These are phyloP conservation scores for Hemibagrus guttatus DNA, from an alignment of 2,797 vertebrate genomes.

Conservation along the genomic window DNA sequence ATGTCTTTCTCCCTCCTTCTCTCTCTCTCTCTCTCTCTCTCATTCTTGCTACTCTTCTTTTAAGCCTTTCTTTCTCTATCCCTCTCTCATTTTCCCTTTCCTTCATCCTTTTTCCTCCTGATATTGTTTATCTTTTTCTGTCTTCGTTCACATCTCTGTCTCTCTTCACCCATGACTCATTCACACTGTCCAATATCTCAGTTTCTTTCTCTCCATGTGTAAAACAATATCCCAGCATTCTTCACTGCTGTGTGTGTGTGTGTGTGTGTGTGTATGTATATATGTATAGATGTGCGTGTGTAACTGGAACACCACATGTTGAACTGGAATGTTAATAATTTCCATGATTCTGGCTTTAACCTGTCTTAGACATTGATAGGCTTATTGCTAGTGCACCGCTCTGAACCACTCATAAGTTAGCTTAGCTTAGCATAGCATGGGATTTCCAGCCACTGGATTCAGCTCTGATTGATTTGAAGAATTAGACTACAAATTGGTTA, in stretches of 20 bases:
- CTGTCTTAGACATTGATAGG: neutral
- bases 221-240: conserved; percentile 35
- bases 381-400: neutral
- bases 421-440: neutral
- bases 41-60: neutral
- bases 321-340: conserved; percentile 56
- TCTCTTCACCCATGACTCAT: neutral
- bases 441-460: neutral
- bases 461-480: neutral
- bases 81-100: neutral
- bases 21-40: neutral
- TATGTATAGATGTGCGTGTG: conserved; percentile 21
- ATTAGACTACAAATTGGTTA: neutral
- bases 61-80: neutral
- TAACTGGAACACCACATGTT: conserved; percentile 53
- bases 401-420: neutral
- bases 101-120: conserved; percentile 17
- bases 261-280: neutral
- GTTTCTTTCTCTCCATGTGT: conserved; percentile 25
- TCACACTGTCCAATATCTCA: conserved; percentile 23
- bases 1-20: neutral
- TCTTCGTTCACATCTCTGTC: neutral
- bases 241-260: neutral
- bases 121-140: neutral
- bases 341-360: conserved; percentile 46